Percentiles rank a stretch among this genome's conserved stretches.
These are phyloP conservation scores for Oscheius myriophilus DNA, from an alignment of 2,888 invertebrate genomes.

Conservation along the genomic window DNA sequence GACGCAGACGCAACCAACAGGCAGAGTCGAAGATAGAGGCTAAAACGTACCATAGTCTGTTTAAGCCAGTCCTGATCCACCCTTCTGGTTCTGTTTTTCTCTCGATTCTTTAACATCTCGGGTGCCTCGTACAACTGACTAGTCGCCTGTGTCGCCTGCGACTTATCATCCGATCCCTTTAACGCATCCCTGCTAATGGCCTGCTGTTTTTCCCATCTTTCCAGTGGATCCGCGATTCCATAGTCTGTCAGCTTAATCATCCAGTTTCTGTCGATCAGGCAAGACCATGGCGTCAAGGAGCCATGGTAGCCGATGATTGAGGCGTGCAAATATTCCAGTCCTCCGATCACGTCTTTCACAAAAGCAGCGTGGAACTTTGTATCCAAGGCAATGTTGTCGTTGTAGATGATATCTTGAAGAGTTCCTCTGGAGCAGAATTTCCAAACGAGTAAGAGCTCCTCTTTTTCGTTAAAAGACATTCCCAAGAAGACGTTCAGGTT, in stretches of 20 bases:
- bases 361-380: conserved; percentile 54
- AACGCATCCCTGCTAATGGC: conserved; percentile 53
- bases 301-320: conserved; percentile 57
- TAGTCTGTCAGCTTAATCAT: conserved; percentile 60
- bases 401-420: conserved; percentile 57
- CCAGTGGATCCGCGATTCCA: conserved; percentile 45
- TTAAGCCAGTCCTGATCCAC: conserved; percentile 59
- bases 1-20: too few relatives aligned
- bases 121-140: conserved; percentile 67
- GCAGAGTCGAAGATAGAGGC: neutral
- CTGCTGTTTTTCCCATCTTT: conserved; percentile 67
- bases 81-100: conserved; percentile 56
- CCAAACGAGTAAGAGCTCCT: conserved; percentile 67
- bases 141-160: conserved; percentile 63
- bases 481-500: conserved; percentile 97
- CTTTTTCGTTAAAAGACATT: conserved; percentile 68
- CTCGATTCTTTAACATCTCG: conserved; percentile 67
- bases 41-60: conserved; percentile 33
- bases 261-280: conserved; percentile 61
- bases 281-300: conserved; percentile 54
- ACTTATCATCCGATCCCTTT: conserved; percentile 60
- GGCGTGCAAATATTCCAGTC: conserved; percentile 57
- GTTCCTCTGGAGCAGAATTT: conserved; percentile 58
- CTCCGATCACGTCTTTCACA: conserved; percentile 54
- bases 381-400: conserved; percentile 53